phyloP scores from a whole-genome alignment of 2,888 invertebrate species.

The Prostheceraeus crozeri region DNA sequence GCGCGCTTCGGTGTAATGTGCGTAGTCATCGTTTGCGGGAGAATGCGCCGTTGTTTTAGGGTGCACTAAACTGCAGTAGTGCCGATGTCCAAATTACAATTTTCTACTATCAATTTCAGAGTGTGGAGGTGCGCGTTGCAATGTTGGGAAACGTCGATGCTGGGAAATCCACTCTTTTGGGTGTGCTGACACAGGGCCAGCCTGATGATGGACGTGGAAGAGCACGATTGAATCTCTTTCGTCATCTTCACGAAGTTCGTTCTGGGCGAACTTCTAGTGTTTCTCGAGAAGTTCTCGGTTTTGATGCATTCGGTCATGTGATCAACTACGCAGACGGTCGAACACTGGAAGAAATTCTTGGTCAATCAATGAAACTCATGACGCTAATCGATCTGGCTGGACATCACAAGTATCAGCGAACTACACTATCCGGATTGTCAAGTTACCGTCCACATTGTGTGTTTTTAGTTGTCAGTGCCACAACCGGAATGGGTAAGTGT shows the following conservation, averaged over 20 bases:
- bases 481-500: slow-evolving; percentile 63
- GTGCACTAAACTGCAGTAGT: too few species aligned
- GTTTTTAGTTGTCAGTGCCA: slow-evolving; percentile 72
- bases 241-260: slow-evolving; percentile 83
- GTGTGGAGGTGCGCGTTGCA: slow-evolving; percentile 74
- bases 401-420: slow-evolving; percentile 85
- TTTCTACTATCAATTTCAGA: too few species aligned
- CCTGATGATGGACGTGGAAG: slow-evolving; percentile 88
- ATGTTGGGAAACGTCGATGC: slow-evolving; percentile 90
- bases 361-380: slow-evolving; percentile 80
- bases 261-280: slow-evolving; percentile 87
- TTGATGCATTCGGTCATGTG: slow-evolving; percentile 62
- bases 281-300: slow-evolving; percentile 90
- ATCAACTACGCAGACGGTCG: slow-evolving; percentile 56
- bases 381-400: slow-evolving; percentile 85
- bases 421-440: slow-evolving; percentile 85
- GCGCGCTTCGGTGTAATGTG: too few species aligned
- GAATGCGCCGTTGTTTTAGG: too few species aligned
- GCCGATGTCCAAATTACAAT: too few species aligned
- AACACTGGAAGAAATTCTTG: slow-evolving; percentile 85
- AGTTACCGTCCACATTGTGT: slow-evolving; percentile 86
- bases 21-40: too few species aligned
- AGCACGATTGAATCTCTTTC: slow-evolving; percentile 86
- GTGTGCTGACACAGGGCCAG: slow-evolving; percentile 88
- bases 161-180: slow-evolving; percentile 90